These are phyloP conservation scores for Thumatha senex DNA, from an alignment of 2,888 invertebrate species.

Conservation along the genomic window DNA sequence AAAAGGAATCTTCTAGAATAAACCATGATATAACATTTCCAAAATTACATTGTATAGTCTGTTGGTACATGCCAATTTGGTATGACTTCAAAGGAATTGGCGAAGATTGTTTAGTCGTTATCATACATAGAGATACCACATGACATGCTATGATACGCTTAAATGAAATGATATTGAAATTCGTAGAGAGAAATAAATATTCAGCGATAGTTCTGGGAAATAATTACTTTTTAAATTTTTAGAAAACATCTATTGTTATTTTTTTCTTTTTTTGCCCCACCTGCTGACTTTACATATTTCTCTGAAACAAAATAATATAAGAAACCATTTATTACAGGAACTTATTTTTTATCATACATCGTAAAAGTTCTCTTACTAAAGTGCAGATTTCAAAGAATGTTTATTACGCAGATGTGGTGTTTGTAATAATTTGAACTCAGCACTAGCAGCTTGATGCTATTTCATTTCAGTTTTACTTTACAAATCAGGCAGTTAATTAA, in stretches of 20 bases:
- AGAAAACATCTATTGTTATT: too few relatives aligned
- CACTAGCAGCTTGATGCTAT: too few relatives aligned
- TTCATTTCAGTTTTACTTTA: too few relatives aligned
- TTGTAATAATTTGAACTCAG: too few relatives aligned
- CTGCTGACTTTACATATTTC: too few relatives aligned
- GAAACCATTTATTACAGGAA: slow-evolving; percentile 14
- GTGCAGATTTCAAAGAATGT: slow-evolving; percentile 15
- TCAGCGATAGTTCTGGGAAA: too few relatives aligned
- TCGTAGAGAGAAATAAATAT: too few relatives aligned
- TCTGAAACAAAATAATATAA: too few relatives aligned
- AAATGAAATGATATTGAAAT: slow-evolving; percentile 1
- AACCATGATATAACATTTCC: slow-evolving; percentile 5
- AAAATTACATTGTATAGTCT: slow-evolving; percentile 9
- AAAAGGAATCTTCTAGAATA: not conserved
- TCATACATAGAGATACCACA: not conserved
- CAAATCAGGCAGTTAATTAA: too few relatives aligned
- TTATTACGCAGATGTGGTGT: slow-evolving; percentile 23
- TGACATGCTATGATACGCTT: slow-evolving; percentile 1
- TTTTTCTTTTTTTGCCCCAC: too few relatives aligned
- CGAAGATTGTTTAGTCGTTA: slow-evolving; percentile 11
- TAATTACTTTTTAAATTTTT: too few relatives aligned
- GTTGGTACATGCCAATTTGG: slow-evolving; percentile 15
- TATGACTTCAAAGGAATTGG: slow-evolving; percentile 15
- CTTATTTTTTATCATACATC: slow-evolving; percentile 41
- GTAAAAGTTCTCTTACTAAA: slow-evolving; percentile 31